A percentile compares a stretch with the other conserved stretches of the same genome.
Evolutionary conservation across 2,888 invertebrate species (phyloP).

Genomic region (Muscina levida): DNA sequence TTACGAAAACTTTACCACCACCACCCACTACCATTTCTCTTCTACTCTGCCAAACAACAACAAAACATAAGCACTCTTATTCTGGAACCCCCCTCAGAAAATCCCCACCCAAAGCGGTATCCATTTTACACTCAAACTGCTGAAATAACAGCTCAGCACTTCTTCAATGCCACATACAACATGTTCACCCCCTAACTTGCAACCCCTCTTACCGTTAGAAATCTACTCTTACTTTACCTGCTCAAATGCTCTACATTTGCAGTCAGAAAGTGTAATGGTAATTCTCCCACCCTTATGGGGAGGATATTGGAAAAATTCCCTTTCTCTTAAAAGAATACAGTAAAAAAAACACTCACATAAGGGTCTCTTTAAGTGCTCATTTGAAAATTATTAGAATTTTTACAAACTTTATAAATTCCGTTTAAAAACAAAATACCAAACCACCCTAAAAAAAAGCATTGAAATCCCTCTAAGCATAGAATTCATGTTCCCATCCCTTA

Average conservation of each 20-base stretch:
- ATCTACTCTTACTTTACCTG: too few species aligned
- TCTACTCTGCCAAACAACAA: conserved; percentile 12
- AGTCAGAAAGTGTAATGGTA: not conserved
- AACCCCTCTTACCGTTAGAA: too few species aligned
- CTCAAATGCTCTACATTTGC: too few species aligned
- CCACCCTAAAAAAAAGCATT: not conserved
- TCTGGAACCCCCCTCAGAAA: not conserved
- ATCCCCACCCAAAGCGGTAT: too few species aligned
- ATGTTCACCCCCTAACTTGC: too few species aligned
- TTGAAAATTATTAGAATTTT: conserved; percentile 9
- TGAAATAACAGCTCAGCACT: too few species aligned
- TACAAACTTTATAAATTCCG: conserved; percentile 20
- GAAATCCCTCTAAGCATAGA: not conserved
- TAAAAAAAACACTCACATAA: not conserved
- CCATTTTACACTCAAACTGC: too few species aligned
- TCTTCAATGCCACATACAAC: too few species aligned
- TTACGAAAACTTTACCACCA: not conserved
- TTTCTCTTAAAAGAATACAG: conserved; percentile 4
- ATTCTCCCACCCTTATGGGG: not conserved
- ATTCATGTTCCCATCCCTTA: conserved; percentile 41
- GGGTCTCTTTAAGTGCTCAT: conserved; percentile 2
- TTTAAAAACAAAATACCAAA: conserved; percentile 22
- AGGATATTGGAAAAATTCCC: not conserved
- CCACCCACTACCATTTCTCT: not conserved
- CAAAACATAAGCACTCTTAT: conserved; percentile 34